Evolutionary conservation across 1,140 invertebrate species (phyloP).

Genomic region (Diprion similis): DNA sequence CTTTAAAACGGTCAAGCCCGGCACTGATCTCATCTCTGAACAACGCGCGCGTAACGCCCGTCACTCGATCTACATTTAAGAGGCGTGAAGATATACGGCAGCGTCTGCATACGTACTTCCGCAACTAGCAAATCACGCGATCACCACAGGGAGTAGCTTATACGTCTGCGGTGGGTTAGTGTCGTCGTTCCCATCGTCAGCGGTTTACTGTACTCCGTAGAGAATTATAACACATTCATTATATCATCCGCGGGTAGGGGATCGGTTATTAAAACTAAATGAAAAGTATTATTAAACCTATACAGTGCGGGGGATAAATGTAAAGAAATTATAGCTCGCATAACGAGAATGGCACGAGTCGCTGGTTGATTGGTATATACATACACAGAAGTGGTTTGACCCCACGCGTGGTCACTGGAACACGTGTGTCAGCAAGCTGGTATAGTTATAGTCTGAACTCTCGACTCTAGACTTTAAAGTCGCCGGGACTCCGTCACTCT

Average conservation of each 20-base stretch:
- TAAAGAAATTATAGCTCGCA: not conserved
- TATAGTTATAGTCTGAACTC: not conserved
- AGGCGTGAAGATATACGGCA: too few relatives aligned
- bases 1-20: not conserved
- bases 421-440: not conserved
- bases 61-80: not conserved
- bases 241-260: not conserved
- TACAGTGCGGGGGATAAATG: not conserved
- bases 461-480: not conserved
- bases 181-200: too few relatives aligned
- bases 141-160: not conserved
- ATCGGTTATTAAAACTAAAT: not conserved
- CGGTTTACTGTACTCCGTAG: too few relatives aligned
- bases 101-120: not conserved
- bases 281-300: not conserved
- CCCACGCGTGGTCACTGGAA: conserved; percentile 6
- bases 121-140: not conserved
- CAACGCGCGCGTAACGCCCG: not conserved
- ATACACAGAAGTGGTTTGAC: not conserved
- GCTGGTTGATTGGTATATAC: not conserved
- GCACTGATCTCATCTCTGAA: conserved; percentile 5
- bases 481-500: not conserved
- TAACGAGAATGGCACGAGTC: not conserved
- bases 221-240: too few relatives aligned
- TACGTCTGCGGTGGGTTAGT: too few relatives aligned